Evolutionary conservation across 2,888 invertebrate species (phyloP).

Genomic region (Monoplex corrugatus): DNA sequence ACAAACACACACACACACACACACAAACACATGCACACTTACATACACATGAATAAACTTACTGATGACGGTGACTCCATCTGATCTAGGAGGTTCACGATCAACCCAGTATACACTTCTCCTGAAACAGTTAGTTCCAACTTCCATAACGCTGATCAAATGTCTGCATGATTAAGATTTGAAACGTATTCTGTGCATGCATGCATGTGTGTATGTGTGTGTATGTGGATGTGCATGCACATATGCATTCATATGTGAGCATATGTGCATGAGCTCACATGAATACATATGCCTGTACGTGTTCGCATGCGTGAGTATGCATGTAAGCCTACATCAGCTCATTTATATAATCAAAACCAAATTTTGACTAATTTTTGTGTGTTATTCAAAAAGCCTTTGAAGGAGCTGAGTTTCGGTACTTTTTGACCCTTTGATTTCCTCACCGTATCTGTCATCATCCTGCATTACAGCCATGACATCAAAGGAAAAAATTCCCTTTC

Average conservation of each 20-base stretch:
- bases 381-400: no score
- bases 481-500: no score
- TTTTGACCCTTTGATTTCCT: no score
- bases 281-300: neutral
- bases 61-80: constrained; percentile 69
- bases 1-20: constrained; percentile 1
- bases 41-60: constrained; percentile 54
- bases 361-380: no score
- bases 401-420: no score
- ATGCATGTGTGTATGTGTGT: neutral
- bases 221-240: neutral
- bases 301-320: neutral
- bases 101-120: constrained; percentile 77
- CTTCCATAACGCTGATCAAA: neutral
- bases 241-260: neutral
- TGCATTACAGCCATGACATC: no score
- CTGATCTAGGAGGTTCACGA: constrained; percentile 65
- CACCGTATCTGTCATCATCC: no score
- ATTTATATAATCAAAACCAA: no score
- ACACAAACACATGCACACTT: constrained; percentile 8
- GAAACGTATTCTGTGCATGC: neutral
- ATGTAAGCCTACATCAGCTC: no score
- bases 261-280: neutral
- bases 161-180: no score
- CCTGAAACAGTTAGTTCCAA: neutral